Evolutionary conservation across 2,113 vertebrate genomes (phyloP).

Genomic region (Hippocampus comes): DNA sequence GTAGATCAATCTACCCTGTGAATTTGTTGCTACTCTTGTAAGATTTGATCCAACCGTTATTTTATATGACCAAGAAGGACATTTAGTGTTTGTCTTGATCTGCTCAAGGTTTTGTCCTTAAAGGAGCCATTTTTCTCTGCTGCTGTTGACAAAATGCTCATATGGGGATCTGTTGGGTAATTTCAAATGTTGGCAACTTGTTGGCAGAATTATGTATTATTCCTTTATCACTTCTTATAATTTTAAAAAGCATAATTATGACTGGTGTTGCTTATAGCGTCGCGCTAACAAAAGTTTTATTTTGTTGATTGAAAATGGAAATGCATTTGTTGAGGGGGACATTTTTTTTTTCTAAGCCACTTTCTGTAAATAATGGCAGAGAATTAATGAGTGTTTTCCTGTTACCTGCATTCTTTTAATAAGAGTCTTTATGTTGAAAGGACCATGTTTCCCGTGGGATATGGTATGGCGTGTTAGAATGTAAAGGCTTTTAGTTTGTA

Average conservation of each 20-base stretch:
- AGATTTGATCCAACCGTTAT: not conserved
- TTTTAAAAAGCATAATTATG: not conserved
- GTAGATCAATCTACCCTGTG: not conserved
- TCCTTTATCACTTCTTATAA: not conserved
- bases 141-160: not conserved
- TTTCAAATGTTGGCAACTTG: not conserved
- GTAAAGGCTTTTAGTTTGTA: slow-evolving; percentile 57
- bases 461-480: slow-evolving; percentile 26
- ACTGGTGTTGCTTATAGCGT: not conserved
- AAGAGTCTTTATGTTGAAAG: slow-evolving; percentile 39
- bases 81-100: not conserved
- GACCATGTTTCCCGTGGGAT: slow-evolving; percentile 39
- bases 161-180: not conserved
- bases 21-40: not conserved
- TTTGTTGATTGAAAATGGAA: slow-evolving; percentile 2
- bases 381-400: slow-evolving; percentile 20
- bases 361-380: slow-evolving; percentile 21
- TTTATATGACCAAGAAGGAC: not conserved
- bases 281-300: not conserved
- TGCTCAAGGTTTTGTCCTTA: not conserved
- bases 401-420: slow-evolving; percentile 26
- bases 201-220: not conserved
- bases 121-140: not conserved
- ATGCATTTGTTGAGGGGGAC: not conserved
- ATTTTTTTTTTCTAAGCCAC: slow-evolving; percentile 19